Percentiles rank a stretch among this genome's conserved stretches.
Evolutionary conservation across 2,113 vertebrate genomes (phyloP).

Genomic region (Fulica atra): DNA sequence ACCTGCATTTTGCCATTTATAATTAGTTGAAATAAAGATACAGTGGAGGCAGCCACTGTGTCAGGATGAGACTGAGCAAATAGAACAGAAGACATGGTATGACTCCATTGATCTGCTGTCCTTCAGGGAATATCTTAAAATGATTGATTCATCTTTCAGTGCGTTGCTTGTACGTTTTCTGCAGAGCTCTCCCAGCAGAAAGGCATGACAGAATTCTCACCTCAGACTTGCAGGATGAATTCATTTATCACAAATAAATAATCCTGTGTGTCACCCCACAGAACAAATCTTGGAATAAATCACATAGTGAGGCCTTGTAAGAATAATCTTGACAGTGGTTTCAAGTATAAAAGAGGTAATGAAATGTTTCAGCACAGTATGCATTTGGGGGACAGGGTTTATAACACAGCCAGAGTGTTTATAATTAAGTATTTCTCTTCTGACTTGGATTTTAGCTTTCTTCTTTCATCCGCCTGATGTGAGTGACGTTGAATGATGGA

Average conservation of each 20-base stretch:
- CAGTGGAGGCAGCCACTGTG: not conserved
- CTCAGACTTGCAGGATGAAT: not conserved
- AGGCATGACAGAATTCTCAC: not conserved
- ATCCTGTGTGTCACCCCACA: not conserved
- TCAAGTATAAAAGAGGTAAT: not conserved
- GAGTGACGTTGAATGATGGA: not conserved
- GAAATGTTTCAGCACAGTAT: not conserved
- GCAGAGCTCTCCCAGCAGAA: not conserved
- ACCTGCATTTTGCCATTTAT: not conserved
- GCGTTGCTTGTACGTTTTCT: not conserved
- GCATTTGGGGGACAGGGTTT: not conserved
- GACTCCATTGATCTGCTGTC: not conserved
- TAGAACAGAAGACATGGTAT: not conserved
- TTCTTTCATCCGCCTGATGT: not conserved
- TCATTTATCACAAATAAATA: constrained; percentile 17
- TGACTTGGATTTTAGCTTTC: not conserved
- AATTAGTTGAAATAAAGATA: not conserved
- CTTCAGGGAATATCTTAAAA: not conserved
- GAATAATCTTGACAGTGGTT: not conserved
- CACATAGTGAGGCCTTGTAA: not conserved
- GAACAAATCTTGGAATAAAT: constrained; percentile 14
- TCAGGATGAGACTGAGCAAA: not conserved
- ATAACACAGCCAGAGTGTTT: not conserved
- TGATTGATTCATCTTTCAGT: not conserved
- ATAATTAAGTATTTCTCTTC: not conserved